These are phyloP conservation scores for Crotalus helleri DNA, from an alignment of 2,113 vertebrate genomes.

Conservation along the genomic window DNA sequence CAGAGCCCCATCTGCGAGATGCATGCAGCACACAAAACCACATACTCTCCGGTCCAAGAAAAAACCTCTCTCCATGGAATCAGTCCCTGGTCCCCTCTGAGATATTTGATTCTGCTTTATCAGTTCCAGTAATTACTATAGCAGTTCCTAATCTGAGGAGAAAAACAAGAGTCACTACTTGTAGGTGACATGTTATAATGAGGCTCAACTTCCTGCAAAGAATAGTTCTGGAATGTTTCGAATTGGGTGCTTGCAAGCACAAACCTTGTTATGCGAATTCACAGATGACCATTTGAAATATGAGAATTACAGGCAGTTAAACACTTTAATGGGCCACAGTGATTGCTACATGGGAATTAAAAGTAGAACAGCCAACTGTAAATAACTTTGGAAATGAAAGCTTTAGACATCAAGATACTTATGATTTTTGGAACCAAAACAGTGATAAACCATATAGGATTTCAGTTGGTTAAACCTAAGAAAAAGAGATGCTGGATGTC, in stretches of 20 bases:
- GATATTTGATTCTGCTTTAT: not conserved
- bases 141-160: not conserved
- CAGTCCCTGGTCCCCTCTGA: too few species aligned
- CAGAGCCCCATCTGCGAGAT: too few species aligned
- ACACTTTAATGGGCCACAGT: not conserved
- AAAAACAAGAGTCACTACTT: not conserved
- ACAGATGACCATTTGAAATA: not conserved
- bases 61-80: too few species aligned
- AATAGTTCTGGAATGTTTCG: not conserved
- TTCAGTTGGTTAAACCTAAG: slow-evolving; percentile 14
- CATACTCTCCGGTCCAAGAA: too few species aligned
- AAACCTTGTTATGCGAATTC: not conserved
- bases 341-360: not conserved
- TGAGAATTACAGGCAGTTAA: not conserved
- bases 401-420: not conserved
- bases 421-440: slow-evolving; percentile 13
- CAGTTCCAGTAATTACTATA: not conserved
- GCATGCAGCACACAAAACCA: too few species aligned
- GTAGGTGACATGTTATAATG: not conserved
- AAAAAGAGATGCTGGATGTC: not conserved
- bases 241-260: not conserved
- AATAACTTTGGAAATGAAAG: not conserved
- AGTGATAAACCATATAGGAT: not conserved
- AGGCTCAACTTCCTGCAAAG: not conserved
- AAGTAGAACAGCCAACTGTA: not conserved